These are phyloP conservation scores for Aplochiton taeniatus DNA, from an alignment of 2,797 vertebrate genomes.

Conservation along the genomic window DNA sequence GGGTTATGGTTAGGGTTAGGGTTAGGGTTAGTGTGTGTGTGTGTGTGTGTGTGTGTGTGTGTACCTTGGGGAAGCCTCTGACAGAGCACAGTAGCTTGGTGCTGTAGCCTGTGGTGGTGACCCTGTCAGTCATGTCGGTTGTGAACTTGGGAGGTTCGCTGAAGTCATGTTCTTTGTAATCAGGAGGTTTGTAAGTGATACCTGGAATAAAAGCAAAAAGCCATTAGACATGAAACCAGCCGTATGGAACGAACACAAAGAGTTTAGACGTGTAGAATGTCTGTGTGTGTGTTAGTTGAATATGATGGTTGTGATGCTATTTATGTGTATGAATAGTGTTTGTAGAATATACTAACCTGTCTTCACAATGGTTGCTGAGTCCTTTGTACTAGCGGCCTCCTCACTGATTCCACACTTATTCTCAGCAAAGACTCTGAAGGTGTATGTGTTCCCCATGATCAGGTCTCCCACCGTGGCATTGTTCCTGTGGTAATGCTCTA, in stretches of 20 bases:
- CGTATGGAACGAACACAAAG: too few species aligned
- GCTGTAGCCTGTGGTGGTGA: slow-evolving; percentile 88
- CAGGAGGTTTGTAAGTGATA: slow-evolving; percentile 78
- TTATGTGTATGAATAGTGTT: background rate
- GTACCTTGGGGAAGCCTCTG: slow-evolving; percentile 69
- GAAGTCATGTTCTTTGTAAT: slow-evolving; percentile 81
- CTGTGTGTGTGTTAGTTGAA: too few species aligned
- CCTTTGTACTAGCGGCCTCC: slow-evolving; percentile 64
- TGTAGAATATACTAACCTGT: slow-evolving; percentile 75
- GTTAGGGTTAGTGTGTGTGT: background rate
- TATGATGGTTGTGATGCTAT: background rate
- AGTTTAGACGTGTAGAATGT: too few species aligned
- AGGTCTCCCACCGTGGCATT: slow-evolving; percentile 94
- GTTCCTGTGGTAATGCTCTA: slow-evolving; percentile 88
- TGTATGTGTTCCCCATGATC: slow-evolving; percentile 93
- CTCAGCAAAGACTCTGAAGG: slow-evolving; percentile 88
- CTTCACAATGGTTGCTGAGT: slow-evolving; percentile 82
- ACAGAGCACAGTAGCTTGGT: slow-evolving; percentile 92
- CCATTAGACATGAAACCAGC: background rate
- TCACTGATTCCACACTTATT: slow-evolving; percentile 87
- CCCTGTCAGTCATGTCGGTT: slow-evolving; percentile 81
- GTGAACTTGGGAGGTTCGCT: slow-evolving; percentile 93
- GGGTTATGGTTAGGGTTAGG: too few species aligned
- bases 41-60: background rate
- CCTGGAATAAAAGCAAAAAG: slow-evolving; percentile 60